phyloP scores from a whole-genome alignment of 2,888 invertebrate species.

The Caradrina kadenii region DNA sequence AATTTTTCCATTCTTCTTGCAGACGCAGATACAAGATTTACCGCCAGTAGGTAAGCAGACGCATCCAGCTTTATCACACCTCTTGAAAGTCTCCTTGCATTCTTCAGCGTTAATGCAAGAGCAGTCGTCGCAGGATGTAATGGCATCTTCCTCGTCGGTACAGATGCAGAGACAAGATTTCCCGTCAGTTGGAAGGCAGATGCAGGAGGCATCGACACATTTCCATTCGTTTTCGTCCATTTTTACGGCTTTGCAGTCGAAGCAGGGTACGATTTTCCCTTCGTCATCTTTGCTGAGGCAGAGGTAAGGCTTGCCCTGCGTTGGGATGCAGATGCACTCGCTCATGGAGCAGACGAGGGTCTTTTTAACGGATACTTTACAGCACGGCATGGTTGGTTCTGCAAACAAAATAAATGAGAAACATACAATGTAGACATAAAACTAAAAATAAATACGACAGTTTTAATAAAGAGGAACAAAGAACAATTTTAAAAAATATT shows the following conservation, averaged over 20 bases:
- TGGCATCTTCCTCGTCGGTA: constrained; percentile 60
- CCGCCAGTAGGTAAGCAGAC: constrained; percentile 65
- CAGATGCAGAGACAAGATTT: constrained; percentile 67
- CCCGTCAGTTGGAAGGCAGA: constrained; percentile 56
- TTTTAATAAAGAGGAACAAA: background rate
- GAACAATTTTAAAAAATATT: too few species aligned
- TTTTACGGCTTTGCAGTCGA: constrained; percentile 57
- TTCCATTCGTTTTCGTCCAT: constrained; percentile 50
- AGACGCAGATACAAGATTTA: constrained; percentile 66
- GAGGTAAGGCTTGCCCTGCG: constrained; percentile 57
- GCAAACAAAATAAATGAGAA: constrained; percentile 7
- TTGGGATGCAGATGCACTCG: constrained; percentile 71
- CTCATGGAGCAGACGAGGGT: constrained; percentile 66
- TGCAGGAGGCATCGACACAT: constrained; percentile 62
- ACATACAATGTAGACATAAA: background rate
- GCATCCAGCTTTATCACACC: constrained; percentile 63
- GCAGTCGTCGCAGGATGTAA: constrained; percentile 67
- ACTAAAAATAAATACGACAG: background rate
- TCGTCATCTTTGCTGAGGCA: constrained; percentile 58
- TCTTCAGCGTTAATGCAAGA: constrained; percentile 54
- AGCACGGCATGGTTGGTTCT: constrained; percentile 73
- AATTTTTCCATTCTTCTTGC: constrained; percentile 60
- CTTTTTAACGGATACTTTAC: constrained; percentile 65
- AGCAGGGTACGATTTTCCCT: constrained; percentile 58
- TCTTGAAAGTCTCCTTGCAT: constrained; percentile 51